Evolutionary conservation across 1,140 invertebrate genomes (phyloP), one percentile per base, ranked within the genome.

Genomic region (Zaprionus nigranus): DNA sequence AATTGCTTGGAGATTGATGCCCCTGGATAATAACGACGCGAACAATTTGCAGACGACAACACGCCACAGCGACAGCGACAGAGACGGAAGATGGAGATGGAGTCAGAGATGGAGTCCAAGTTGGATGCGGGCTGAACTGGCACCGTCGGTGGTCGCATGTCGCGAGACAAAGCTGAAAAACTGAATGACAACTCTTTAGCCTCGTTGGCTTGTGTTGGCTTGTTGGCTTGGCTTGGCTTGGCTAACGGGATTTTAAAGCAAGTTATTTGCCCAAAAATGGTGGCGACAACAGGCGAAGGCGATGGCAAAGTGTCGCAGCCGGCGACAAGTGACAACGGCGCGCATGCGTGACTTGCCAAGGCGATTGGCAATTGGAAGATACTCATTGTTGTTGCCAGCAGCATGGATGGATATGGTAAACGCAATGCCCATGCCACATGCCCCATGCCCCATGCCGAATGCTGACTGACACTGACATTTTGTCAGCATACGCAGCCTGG

Each of bases 21-120:
- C 84, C 85, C 84, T 90, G 84, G 84, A 88, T 88, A 88, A 88
- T 88, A 88, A 85, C 84, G 84, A 88, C 85, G 85, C 84, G 78
- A 90, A 90, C 84, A 88, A 88, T 90, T 90, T 88, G 84, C 84
- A 81, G 84, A 88, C 84, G 84, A 87, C 83, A 84, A 79, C 83
- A 88, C 82, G 80, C 69, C 75, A 69, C 75, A 81, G 40, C 40
- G 40, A 7, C 62, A n/a, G n/a, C n/a, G n/a, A n/a, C n/a, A n/a
- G n/a, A n/a, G n/a, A n/a, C n/a, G n/a, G n/a, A n/a, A n/a, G n/a
- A n/a, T n/a, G 53, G 66, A 75, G 61, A 54, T 74, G 78, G 43
- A 58, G 76, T 51, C 60, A 38, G 56, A 38, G 49, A 13, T 43
- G 61, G 43, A 64, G 38, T 28, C 46, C 62, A 12, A 64, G 65